These are phyloP conservation scores for Melopsittacus undulatus DNA, from an alignment of 2,797 vertebrate genomes.

Conservation along the genomic window DNA sequence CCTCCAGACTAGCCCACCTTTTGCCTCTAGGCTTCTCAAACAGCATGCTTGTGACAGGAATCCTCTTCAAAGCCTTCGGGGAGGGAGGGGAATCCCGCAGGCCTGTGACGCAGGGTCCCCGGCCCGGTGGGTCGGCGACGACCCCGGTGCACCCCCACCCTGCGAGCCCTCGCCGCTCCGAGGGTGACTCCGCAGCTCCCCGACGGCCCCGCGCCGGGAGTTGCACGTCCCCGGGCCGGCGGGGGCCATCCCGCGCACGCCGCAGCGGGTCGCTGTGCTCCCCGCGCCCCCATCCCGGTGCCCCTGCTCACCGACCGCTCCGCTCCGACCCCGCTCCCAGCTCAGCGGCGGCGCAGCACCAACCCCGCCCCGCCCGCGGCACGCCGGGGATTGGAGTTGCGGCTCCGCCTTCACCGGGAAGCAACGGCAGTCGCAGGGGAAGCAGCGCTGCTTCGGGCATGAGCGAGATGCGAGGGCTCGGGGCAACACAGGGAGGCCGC, in stretches of 20 bases:
- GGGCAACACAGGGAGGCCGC: not conserved
- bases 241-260: not conserved
- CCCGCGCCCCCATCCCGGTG: not conserved
- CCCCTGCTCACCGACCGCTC: not conserved
- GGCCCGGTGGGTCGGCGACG: not conserved
- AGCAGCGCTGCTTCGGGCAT: no score
- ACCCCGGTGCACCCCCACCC: not conserved
- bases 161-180: not conserved
- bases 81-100: not conserved
- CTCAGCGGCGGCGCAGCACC: not conserved
- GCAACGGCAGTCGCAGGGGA: no score
- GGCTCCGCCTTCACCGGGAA: not conserved
- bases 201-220: not conserved
- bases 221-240: not conserved
- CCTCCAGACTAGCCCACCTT: not conserved
- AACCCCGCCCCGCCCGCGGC: slow-evolving; percentile 13
- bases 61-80: not conserved
- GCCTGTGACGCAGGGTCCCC: no score
- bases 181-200: not conserved
- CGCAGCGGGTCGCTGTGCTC: not conserved
- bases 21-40: not conserved
- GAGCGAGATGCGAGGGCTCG: not conserved
- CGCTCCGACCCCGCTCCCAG: not conserved
- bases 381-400: slow-evolving; percentile 8
- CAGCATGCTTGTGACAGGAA: not conserved